Evolutionary conservation across 1,140 invertebrate genomes (phyloP).

Genomic region (Hyles vespertilio): DNA sequence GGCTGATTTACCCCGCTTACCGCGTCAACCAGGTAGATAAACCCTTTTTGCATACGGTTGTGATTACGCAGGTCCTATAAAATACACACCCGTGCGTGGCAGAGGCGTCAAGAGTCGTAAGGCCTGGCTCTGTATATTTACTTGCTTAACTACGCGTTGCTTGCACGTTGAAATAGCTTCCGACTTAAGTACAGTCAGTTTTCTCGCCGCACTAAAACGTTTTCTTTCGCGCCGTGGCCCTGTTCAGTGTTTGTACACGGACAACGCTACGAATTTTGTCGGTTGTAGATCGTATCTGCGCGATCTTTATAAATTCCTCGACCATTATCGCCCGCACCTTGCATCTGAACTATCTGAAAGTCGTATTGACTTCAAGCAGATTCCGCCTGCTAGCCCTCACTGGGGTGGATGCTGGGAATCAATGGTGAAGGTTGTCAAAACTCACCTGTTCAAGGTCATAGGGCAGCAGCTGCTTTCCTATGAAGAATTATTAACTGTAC

Average conservation of each 20-base stretch:
- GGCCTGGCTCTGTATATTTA: slow-evolving; percentile 48
- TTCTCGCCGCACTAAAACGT: slow-evolving; percentile 17
- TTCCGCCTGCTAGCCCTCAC: no score
- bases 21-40: slow-evolving; percentile 16
- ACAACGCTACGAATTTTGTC: slow-evolving; percentile 17
- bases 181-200: slow-evolving; percentile 11
- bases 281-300: slow-evolving; percentile 19
- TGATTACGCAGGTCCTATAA: slow-evolving; percentile 55
- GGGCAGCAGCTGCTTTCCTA: slow-evolving; percentile 31
- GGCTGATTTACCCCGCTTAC: slow-evolving; percentile 24
- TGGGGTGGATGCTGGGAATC: no score
- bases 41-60: slow-evolving; percentile 44
- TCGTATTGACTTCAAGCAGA: no score
- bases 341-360: no score
- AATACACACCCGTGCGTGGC: slow-evolving; percentile 21
- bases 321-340: slow-evolving; percentile 17
- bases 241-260: slow-evolving; percentile 9
- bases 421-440: no score
- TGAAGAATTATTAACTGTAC: slow-evolving; percentile 32
- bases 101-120: slow-evolving; percentile 38
- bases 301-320: slow-evolving; percentile 33
- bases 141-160: slow-evolving; percentile 49
- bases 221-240: slow-evolving; percentile 20
- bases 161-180: slow-evolving; percentile 11
- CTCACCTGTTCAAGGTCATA: slow-evolving; percentile 26